These are phyloP conservation scores for Xanthostigma xanthostigma DNA, from an alignment of 2,888 invertebrate genomes.

Conservation along the genomic window DNA sequence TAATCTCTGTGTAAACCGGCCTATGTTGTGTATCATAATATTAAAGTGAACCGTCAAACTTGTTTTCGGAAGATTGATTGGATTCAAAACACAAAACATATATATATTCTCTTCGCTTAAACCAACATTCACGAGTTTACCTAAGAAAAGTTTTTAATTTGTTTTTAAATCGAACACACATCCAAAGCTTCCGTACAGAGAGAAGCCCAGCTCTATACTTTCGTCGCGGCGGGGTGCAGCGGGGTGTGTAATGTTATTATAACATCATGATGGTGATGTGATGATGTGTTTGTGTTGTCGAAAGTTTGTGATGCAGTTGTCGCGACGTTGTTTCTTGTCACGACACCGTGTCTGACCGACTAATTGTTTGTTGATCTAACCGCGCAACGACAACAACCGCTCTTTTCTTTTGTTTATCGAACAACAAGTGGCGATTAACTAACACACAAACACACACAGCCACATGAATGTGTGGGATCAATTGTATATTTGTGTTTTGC, in stretches of 20 bases:
- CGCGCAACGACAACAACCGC: background rate
- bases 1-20: slow-evolving; percentile 61
- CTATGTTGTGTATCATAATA: slow-evolving; percentile 76
- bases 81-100: slow-evolving; percentile 27
- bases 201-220: background rate
- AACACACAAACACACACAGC: too few relatives aligned
- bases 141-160: slow-evolving; percentile 9
- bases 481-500: too few relatives aligned
- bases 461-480: too few relatives aligned
- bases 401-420: background rate
- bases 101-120: slow-evolving; percentile 11
- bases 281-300: slow-evolving; percentile 16
- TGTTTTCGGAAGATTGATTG: slow-evolving; percentile 38
- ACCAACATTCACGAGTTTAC: slow-evolving; percentile 13
- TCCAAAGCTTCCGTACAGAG: background rate
- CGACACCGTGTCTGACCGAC: background rate
- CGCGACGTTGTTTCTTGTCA: too few relatives aligned
- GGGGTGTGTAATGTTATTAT: background rate
- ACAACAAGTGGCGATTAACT: background rate
- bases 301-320: background rate
- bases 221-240: slow-evolving; percentile 7
- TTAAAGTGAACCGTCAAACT: slow-evolving; percentile 39
- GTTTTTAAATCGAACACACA: slow-evolving; percentile 7
- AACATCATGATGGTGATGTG: slow-evolving; percentile 26
- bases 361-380: slow-evolving; percentile 1